Conservation (phyloP, 2,797 vertebrate genomes). For the Micropoecilia bifurca region DNA sequence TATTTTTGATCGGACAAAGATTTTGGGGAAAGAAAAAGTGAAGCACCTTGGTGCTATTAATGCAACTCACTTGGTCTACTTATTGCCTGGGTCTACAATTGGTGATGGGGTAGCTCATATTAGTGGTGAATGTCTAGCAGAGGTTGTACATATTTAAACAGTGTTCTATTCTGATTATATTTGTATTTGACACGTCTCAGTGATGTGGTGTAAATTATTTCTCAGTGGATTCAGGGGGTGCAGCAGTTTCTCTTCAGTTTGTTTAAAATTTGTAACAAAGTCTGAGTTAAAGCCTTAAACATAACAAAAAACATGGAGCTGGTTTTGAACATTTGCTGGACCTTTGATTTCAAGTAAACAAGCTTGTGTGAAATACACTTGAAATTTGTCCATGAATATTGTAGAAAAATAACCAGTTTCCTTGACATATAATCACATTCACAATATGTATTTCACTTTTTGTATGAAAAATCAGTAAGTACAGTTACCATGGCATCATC, state of each 20-base stretch:
- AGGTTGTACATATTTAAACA: constrained; percentile 67
- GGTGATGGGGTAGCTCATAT: constrained; percentile 57
- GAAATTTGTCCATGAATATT: neutral
- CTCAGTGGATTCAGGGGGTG: constrained; percentile 40
- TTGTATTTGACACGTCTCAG: constrained; percentile 72
- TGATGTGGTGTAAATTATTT: constrained; percentile 59
- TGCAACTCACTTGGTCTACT: constrained; percentile 45
- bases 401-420: neutral
- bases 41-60: constrained; percentile 44
- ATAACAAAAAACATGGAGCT: constrained; percentile 63
- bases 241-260: constrained; percentile 36
- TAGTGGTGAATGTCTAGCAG: constrained; percentile 66
- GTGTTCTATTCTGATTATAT: constrained; percentile 68
- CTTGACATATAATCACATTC: constrained; percentile 3
- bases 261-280: constrained; percentile 35
- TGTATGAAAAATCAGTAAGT: neutral
- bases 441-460: neutral
- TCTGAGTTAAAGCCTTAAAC: constrained; percentile 71
- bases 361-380: neutral
- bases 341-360: constrained; percentile 1
- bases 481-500: neutral
- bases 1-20: constrained; percentile 25
- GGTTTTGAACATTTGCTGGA: constrained; percentile 29
- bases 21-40: constrained; percentile 4
- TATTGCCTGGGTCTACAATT: constrained; percentile 44